phyloP scores from a whole-genome alignment of 2,888 invertebrate species.

The Rosalia funebris region DNA sequence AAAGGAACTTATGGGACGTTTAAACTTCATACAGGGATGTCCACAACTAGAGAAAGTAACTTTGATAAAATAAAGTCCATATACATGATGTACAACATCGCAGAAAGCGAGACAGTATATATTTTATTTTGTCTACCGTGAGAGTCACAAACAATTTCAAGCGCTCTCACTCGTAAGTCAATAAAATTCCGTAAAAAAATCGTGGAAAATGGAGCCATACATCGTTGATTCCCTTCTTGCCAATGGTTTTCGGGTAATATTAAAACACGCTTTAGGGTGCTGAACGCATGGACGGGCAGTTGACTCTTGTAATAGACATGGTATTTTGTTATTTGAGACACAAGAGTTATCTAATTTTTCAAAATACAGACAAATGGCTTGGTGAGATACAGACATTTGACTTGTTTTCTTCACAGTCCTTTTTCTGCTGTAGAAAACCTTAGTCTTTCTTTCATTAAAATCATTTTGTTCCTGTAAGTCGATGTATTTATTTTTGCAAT shows the following conservation, averaged over 20 bases:
- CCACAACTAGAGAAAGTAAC: not conserved
- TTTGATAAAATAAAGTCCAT: not conserved
- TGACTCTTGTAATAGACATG: not conserved
- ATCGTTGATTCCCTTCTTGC: not conserved
- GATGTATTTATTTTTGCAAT: not conserved
- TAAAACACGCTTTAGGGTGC: not conserved
- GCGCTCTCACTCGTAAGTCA: not conserved
- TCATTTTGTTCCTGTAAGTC: not conserved
- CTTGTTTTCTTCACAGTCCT: not conserved
- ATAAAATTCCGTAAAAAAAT: not conserved
- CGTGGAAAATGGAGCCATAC: not conserved
- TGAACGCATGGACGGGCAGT: not conserved
- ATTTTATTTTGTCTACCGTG: not conserved
- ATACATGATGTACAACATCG: not conserved
- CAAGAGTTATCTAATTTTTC: not conserved
- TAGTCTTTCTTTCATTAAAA: not conserved
- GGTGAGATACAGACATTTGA: not conserved
- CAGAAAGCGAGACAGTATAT: not conserved
- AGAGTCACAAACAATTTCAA: not conserved
- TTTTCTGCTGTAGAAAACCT: not conserved
- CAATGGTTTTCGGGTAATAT: not conserved
- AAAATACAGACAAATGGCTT: not conserved
- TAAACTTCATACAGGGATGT: not conserved
- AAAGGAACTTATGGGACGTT: not conserved
- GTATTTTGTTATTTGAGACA: not conserved